Percentiles rank a stretch among this genome's conserved stretches.
Evolutionary conservation across 2,113 vertebrate genomes (phyloP).

Genomic region (Hydropotes inermis): DNA sequence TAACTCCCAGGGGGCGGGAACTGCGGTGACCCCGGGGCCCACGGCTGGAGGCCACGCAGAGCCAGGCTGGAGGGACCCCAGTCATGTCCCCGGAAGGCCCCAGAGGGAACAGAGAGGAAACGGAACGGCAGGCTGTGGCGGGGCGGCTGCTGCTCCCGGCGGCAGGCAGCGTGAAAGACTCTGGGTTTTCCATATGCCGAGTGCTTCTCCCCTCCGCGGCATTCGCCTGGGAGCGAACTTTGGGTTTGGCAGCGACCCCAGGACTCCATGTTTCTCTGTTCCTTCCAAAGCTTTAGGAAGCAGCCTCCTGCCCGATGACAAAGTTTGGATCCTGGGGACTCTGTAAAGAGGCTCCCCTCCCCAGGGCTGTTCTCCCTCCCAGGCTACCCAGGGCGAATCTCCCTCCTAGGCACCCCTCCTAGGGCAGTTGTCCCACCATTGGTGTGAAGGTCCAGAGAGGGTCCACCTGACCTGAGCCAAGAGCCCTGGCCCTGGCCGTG

Average conservation of each 20-base stretch:
- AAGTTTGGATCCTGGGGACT: slow-evolving; percentile 24
- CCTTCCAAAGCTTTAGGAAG: slow-evolving; percentile 44
- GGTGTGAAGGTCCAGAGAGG: background rate
- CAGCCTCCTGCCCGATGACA: background rate
- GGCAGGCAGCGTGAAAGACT: background rate
- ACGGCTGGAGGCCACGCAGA: background rate
- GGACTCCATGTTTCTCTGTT: slow-evolving; percentile 31
- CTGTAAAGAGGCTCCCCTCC: background rate
- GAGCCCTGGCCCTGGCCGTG: background rate
- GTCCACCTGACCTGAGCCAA: background rate
- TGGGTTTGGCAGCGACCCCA: slow-evolving; percentile 53
- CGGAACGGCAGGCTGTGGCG: background rate
- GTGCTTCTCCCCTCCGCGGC: background rate
- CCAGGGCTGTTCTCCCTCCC: background rate
- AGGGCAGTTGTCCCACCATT: background rate
- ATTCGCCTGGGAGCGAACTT: slow-evolving; percentile 53
- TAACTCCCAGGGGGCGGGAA: background rate
- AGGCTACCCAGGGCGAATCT: too few relatives aligned
- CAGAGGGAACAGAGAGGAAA: background rate
- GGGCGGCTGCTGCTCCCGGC: background rate
- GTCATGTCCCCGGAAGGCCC: background rate
- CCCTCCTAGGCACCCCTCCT: background rate
- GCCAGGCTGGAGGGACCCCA: rapidly evolving
- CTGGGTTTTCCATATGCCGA: background rate
- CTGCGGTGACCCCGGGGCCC: rapidly evolving